Evolutionary conservation across 2,113 vertebrate genomes (phyloP), one percentile per base, ranked within the genome.

Genomic region (Colaptes auratus): DNA sequence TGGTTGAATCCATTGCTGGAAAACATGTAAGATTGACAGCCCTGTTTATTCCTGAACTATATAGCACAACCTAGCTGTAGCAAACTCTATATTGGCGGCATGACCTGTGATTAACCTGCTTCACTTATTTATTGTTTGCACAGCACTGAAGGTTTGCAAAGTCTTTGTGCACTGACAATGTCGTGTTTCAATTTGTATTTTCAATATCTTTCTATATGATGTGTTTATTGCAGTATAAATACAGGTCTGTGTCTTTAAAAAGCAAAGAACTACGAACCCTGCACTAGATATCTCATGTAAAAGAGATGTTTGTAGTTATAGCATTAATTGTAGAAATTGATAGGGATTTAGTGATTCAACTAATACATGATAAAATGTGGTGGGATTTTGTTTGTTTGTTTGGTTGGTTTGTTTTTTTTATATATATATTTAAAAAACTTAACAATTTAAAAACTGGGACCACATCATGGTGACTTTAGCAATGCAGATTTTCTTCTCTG

Each of bases 91-190:
- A 28, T 73, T 78, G 33, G 64, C 61, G 56, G 24, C 84, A 33
- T 0, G 0, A 60, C 42, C 91, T n/a, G 21, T 67, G 30, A 67
- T 92, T 90, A 89, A 93, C 48, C 71, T 89, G 20, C 48, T 89
- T 88, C 52, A 64, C 21, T 89, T 91, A 81, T 56, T 95, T 94
- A 24, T 71, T 89, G 70, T 94, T 93, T 90, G 64, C 19, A 67
- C 75, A 81, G 35, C 35, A 31, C 56, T 73, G 79, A 89, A 92
- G 36, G 31, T 88, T 90, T 91, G 79, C 30, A 77, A 65, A 90
- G 52, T 64, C 50, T 96, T 86, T 77, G 53, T 56, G 44, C 52
- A 58, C n/a, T 59, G 19, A 66, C 30, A 21, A 8, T 2, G 13
- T n/a, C 2, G 3, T 73, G 55, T 88, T 95, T 85, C 64, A 82